Base-by-base conservation (phyloP, 1,140 invertebrate species). In the Zaprionus africanus region DNA sequence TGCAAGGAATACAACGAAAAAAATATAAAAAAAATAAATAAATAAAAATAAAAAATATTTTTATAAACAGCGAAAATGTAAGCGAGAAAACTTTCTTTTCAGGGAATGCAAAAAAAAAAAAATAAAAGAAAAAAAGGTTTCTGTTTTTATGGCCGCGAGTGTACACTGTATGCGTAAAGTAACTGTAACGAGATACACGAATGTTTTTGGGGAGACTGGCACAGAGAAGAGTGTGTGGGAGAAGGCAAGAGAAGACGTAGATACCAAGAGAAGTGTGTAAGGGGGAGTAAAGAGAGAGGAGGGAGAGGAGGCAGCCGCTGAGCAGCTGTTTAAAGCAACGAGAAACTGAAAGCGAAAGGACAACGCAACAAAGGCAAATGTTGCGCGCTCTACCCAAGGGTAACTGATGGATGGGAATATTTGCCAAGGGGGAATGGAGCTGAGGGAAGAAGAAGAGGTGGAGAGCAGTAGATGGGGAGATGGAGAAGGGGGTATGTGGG, bases 311-410 rank as follows among this genome's bases (percentile, higher is more conserved):
- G 36, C 19, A 60, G 46, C 19, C 58, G 53, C 53, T 61, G 49
- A 87, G 83, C 83, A 87, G 80, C 83, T 87, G 83, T 83, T 87
- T 83, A 74, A 87, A 87, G 72, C 78, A 46, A 73, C 83, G 66
- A 60, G 66, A 60, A 66, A 34, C 78, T 86, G 77, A 86, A 86
- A 87, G 79, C 84, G 84, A 87, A 86, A 85, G 79, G 82, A 79
- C 46, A 51, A 24, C 82, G 71, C 62, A 74, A 74, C 58, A 78
- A 85, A 73, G 78, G 76, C 76, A 76, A 72, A 77, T 71, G 61
- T 53, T 60, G 60, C 46, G 41, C 41, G n/a, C 41, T 9, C 46
- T 34, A 56, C 49, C 36, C 66, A 70, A 49, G 58, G 64, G 71
- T 51, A 58, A 41, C 43, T 59, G 72, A 36, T 67, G 63, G 65